phyloP scores from a whole-genome alignment of 2,113 vertebrate species.

The Ciconia maguari region DNA sequence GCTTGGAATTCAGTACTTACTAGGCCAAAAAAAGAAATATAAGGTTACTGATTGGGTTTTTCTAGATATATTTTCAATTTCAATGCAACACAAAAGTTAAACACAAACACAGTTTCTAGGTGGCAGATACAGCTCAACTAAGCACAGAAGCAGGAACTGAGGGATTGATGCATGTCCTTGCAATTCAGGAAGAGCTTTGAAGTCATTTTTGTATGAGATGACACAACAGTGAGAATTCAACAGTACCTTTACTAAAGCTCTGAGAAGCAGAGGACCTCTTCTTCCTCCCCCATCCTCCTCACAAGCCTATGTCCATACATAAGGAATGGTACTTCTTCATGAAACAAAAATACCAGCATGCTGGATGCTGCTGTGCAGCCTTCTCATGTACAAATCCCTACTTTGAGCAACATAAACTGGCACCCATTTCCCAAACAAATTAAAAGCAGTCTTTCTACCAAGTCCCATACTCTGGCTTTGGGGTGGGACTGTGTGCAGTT shows the following conservation, averaged over 20 bases:
- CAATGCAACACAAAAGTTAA: not conserved
- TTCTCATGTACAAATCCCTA: not conserved
- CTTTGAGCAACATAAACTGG: not conserved
- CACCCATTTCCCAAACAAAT: not conserved
- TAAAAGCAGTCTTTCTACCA: not conserved
- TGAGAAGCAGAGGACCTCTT: not conserved
- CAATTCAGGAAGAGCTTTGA: not conserved
- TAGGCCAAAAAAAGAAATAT: not conserved
- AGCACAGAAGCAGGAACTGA: not conserved
- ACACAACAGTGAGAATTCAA: not conserved
- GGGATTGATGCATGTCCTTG: rapidly evolving
- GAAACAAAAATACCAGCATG: not conserved
- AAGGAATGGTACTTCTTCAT: not conserved
- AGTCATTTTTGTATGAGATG: not conserved
- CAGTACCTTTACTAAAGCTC: not conserved
- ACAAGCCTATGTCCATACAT: not conserved
- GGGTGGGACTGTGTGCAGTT: not conserved
- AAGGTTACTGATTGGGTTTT: not conserved
- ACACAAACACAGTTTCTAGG: not conserved
- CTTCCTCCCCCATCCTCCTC: not conserved
- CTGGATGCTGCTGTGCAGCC: not conserved
- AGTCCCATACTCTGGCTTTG: not conserved
- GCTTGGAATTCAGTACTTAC: not conserved
- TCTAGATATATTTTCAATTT: not conserved
- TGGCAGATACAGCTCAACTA: not conserved